Evolutionary conservation across 2,888 invertebrate species (phyloP).

Genomic region (Harpalus rubripes): DNA sequence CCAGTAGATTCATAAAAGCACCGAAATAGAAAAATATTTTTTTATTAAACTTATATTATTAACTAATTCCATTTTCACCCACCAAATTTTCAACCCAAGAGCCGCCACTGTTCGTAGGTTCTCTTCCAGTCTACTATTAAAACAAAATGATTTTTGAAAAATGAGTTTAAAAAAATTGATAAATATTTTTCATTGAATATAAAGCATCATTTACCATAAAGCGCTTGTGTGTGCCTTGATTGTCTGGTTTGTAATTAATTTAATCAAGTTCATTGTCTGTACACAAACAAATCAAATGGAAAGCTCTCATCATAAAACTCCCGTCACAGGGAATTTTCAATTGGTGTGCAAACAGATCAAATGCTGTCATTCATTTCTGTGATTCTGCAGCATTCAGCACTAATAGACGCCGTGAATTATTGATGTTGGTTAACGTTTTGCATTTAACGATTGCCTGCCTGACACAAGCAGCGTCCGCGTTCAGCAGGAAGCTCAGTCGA

Average conservation of each 20-base stretch:
- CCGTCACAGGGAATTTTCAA: conserved; percentile 38
- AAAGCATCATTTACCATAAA: too few species aligned
- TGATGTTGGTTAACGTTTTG: conserved; percentile 50
- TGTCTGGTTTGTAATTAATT: not conserved
- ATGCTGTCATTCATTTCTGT: conserved; percentile 39
- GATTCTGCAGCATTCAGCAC: conserved; percentile 50
- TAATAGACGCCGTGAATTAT: conserved; percentile 54
- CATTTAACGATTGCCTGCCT: conserved; percentile 41
- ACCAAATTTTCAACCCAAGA: too few species aligned
- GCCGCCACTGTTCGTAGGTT: too few species aligned
- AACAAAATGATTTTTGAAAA: too few species aligned
- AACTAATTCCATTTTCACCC: too few species aligned
- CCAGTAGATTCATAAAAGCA: too few species aligned
- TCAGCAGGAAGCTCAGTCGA: conserved; percentile 4
- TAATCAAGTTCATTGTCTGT: conserved; percentile 2
- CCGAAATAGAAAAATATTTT: too few species aligned
- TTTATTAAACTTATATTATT: too few species aligned
- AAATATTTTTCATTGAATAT: too few species aligned
- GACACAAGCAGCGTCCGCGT: not conserved
- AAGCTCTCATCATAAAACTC: conserved; percentile 30
- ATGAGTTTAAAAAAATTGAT: too few species aligned
- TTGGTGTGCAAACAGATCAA: conserved; percentile 30
- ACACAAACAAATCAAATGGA: conserved; percentile 30
- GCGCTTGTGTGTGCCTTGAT: not conserved
- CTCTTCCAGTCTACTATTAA: too few species aligned